These are phyloP conservation scores for Heliangelus exortis DNA, from an alignment of 2,797 vertebrate species.

Conservation along the genomic window DNA sequence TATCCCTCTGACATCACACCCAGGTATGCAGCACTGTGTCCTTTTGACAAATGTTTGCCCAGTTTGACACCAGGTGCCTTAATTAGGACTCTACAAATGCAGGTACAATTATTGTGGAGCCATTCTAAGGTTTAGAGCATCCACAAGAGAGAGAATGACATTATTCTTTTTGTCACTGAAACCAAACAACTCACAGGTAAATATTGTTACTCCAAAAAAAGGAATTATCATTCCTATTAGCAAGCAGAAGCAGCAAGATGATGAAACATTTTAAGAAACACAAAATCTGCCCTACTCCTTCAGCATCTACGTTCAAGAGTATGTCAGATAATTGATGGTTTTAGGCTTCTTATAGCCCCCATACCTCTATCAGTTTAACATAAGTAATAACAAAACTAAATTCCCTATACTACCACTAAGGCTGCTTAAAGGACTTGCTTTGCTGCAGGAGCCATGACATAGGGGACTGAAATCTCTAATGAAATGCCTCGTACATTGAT, in stretches of 20 bases:
- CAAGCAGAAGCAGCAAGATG: neutral
- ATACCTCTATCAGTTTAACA: constrained; percentile 32
- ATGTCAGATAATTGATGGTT: neutral
- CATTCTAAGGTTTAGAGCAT: constrained; percentile 13
- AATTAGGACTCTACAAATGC: constrained; percentile 25
- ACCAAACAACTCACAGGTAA: neutral
- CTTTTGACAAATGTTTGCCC: constrained; percentile 21
- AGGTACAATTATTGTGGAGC: constrained; percentile 21
- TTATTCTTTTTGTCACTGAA: constrained; percentile 11
- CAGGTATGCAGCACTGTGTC: neutral
- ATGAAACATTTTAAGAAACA: constrained; percentile 2
- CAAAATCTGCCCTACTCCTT: neutral
- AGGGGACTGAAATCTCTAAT: constrained; percentile 49
- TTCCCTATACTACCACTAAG: constrained; percentile 37
- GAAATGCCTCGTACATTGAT: constrained; percentile 20
- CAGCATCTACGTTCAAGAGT: neutral
- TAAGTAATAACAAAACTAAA: constrained; percentile 62
- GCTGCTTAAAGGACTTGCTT: constrained; percentile 49
- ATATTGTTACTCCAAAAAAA: neutral
- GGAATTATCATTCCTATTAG: neutral
- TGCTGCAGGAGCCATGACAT: constrained; percentile 37
- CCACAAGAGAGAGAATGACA: constrained; percentile 1
- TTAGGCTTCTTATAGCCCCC: neutral
- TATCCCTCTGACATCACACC: neutral
- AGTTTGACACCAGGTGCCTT: neutral